Conservation (phyloP, 1,140 invertebrate species). For the Zaprionus ghesquierei region DNA sequence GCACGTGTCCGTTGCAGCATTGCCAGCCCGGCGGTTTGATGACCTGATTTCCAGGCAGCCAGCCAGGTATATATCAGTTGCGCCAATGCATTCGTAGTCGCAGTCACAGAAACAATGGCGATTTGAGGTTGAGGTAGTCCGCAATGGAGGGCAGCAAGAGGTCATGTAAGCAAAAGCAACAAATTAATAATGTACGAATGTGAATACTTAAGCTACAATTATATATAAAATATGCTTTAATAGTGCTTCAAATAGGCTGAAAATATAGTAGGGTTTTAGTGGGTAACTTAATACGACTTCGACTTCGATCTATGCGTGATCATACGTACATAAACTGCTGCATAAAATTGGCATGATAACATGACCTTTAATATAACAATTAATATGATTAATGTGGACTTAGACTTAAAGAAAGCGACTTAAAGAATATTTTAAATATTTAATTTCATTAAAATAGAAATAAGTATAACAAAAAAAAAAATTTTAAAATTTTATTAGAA, state of each 20-base stretch:
- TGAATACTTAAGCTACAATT: background rate
- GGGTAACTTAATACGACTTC: too few species aligned
- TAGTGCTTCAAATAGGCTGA: background rate
- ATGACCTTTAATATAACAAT: too few species aligned
- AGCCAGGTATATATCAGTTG: background rate
- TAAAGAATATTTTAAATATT: too few species aligned
- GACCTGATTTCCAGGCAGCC: conserved; percentile 60
- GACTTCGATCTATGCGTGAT: too few species aligned
- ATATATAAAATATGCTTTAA: background rate
- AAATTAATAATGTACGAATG: background rate
- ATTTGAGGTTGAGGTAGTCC: background rate
- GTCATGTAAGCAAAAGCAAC: background rate
- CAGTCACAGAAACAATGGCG: background rate
- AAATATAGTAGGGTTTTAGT: background rate
- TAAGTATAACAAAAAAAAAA: too few species aligned
- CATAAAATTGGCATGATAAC: too few species aligned
- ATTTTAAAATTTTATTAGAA: too few species aligned
- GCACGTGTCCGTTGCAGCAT: conserved; percentile 83
- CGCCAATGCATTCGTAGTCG: background rate
- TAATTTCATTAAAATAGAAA: too few species aligned
- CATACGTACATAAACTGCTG: too few species aligned
- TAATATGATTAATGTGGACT: too few species aligned
- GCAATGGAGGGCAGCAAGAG: background rate
- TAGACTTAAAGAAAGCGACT: too few species aligned
- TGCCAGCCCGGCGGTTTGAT: conserved; percentile 83